phyloP scores from a whole-genome alignment of 2,797 vertebrate species.

The Arrhamphus sclerolepis region DNA sequence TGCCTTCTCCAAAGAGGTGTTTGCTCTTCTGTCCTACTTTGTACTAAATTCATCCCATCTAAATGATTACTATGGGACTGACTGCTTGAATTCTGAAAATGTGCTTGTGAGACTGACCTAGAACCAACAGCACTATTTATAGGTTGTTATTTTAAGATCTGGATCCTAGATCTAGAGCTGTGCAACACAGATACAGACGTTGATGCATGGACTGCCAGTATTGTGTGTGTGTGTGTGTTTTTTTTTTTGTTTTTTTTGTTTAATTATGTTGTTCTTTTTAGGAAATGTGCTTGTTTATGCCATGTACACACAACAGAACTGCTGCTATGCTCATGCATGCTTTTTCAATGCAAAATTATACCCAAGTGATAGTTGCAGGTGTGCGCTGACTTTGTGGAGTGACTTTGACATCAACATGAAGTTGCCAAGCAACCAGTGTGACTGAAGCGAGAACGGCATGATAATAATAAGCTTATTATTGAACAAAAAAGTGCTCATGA shows the following conservation, averaged over 20 bases:
- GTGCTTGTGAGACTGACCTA: slow-evolving; percentile 76
- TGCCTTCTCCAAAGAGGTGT: slow-evolving; percentile 14
- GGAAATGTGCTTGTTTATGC: background rate
- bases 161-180: slow-evolving; percentile 68
- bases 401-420: slow-evolving; percentile 9
- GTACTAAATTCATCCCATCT: slow-evolving; percentile 65
- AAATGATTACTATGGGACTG: slow-evolving; percentile 43
- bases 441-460: slow-evolving; percentile 13
- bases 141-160: slow-evolving; percentile 70
- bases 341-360: background rate
- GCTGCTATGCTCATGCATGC: background rate
- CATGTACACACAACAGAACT: background rate
- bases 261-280: background rate
- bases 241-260: background rate
- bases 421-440: slow-evolving; percentile 38
- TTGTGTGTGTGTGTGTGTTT: too few species aligned
- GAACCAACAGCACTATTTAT: slow-evolving; percentile 80
- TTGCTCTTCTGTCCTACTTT: slow-evolving; percentile 24
- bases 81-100: slow-evolving; percentile 51
- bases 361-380: background rate
- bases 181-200: slow-evolving; percentile 26
- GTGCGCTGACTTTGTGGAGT: slow-evolving; percentile 19
- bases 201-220: slow-evolving; percentile 2
- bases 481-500: slow-evolving; percentile 30
- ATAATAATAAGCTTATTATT: slow-evolving; percentile 28